phyloP scores from a whole-genome alignment of 2,888 invertebrate genomes.

The Tipula lateralis region DNA sequence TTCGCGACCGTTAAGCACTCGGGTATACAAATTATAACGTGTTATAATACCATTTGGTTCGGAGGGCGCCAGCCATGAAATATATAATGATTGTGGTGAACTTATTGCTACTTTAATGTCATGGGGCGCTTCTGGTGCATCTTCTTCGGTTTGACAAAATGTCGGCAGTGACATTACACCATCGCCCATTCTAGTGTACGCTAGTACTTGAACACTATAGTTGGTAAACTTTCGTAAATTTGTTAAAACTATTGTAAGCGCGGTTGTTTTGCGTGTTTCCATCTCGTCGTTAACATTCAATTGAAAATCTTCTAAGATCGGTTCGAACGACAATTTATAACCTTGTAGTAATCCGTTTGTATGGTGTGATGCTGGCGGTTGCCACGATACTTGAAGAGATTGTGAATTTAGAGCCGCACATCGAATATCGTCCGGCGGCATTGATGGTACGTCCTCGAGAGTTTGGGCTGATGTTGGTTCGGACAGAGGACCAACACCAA shows the following conservation, averaged over 20 bases:
- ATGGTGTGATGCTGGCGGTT: slow-evolving; percentile 66
- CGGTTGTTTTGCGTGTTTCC: slow-evolving; percentile 62
- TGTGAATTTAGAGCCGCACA: slow-evolving; percentile 71
- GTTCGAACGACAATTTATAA: slow-evolving; percentile 66
- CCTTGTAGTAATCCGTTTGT: slow-evolving; percentile 74
- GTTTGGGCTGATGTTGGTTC: slow-evolving; percentile 65
- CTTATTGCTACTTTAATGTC: slow-evolving; percentile 75
- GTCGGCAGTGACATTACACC: slow-evolving; percentile 63
- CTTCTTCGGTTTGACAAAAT: slow-evolving; percentile 73
- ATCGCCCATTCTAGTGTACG: slow-evolving; percentile 73
- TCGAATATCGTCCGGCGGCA: slow-evolving; percentile 71
- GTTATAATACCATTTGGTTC: slow-evolving; percentile 73
- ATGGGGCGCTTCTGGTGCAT: slow-evolving; percentile 73
- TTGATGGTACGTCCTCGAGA: slow-evolving; percentile 73
- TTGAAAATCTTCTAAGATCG: slow-evolving; percentile 54
- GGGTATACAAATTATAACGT: slow-evolving; percentile 67
- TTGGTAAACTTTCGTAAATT: slow-evolving; percentile 71
- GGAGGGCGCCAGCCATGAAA: slow-evolving; percentile 71
- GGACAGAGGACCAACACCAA: slow-evolving; percentile 66
- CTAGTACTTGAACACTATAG: slow-evolving; percentile 74
- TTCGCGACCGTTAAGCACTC: slow-evolving; percentile 62
- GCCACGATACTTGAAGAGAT: slow-evolving; percentile 74
- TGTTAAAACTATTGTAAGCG: slow-evolving; percentile 63
- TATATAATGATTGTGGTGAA: slow-evolving; percentile 65
- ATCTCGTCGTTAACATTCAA: slow-evolving; percentile 52